Conservation (phyloP, 23 tunicate species). For the Ciona savignyi region DNA sequence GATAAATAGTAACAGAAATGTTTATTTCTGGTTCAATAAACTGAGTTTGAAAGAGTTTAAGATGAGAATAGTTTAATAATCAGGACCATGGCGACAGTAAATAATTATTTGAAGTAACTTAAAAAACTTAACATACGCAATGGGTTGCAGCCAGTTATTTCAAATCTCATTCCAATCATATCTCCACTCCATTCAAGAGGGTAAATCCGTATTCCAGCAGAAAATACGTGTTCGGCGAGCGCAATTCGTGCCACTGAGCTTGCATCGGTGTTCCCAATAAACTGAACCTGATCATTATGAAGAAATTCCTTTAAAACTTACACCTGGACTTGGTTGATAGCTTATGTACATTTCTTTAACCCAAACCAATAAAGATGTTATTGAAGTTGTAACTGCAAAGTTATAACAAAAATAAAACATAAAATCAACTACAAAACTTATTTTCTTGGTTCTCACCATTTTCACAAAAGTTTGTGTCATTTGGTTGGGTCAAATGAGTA, state of each 20-base stretch:
- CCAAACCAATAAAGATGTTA: too few species aligned
- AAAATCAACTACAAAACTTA: background rate
- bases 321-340: too few species aligned
- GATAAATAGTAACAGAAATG: too few species aligned
- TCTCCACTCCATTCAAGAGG: conserved; percentile 67
- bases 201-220: conserved; percentile 69
- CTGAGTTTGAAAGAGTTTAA: background rate
- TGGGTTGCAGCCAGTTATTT: conserved; percentile 82
- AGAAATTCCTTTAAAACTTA: too few species aligned
- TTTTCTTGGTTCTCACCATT: background rate
- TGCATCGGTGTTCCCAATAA: conserved; percentile 50
- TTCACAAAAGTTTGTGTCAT: too few species aligned
- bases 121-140: conserved; percentile 32
- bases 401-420: too few species aligned
- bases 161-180: conserved; percentile 76
- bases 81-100: too few species aligned
- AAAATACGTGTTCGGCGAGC: conserved; percentile 63
- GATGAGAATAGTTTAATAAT: too few species aligned
- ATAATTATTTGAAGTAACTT: too few species aligned
- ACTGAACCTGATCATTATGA: conserved; percentile 35
- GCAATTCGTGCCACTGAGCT: conserved; percentile 26
- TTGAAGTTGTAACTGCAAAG: too few species aligned
- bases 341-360: too few species aligned
- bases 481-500: too few species aligned
- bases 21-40: background rate